Evolutionary conservation across 2,888 invertebrate species (phyloP).

Genomic region (Polyommatus iphigenia): DNA sequence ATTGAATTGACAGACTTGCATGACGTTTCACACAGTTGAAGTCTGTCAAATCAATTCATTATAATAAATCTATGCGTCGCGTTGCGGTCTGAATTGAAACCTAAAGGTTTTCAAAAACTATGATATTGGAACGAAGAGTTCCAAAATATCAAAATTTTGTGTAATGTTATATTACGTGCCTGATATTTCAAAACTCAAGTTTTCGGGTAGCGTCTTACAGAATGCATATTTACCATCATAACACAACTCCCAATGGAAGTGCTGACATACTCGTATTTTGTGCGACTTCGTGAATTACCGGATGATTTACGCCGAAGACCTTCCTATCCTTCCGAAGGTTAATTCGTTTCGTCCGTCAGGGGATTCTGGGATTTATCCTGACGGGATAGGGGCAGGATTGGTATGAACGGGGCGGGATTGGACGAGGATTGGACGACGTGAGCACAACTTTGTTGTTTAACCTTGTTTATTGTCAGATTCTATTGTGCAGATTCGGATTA

Average conservation of each 20-base stretch:
- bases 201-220: too few species aligned
- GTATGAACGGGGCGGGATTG: background rate
- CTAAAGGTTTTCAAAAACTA: too few species aligned
- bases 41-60: too few species aligned
- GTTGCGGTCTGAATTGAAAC: too few species aligned
- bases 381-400: background rate
- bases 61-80: too few species aligned
- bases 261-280: slow-evolving; percentile 4
- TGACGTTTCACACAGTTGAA: too few species aligned
- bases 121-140: too few species aligned
- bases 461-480: slow-evolving; percentile 22
- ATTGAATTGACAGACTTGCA: too few species aligned
- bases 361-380: background rate
- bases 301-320: slow-evolving; percentile 8
- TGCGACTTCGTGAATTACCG: slow-evolving; percentile 3
- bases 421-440: background rate
- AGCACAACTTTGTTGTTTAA: background rate
- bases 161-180: too few species aligned
- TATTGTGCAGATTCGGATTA: slow-evolving; percentile 25
- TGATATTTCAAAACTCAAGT: too few species aligned
- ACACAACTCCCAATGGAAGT: background rate
- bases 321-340: slow-evolving; percentile 9
- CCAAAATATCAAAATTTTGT: too few species aligned
- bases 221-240: background rate
- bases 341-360: background rate